These are phyloP conservation scores for Lepus townsendii DNA, from an alignment of 2,797 vertebrate genomes.

Conservation along the genomic window DNA sequence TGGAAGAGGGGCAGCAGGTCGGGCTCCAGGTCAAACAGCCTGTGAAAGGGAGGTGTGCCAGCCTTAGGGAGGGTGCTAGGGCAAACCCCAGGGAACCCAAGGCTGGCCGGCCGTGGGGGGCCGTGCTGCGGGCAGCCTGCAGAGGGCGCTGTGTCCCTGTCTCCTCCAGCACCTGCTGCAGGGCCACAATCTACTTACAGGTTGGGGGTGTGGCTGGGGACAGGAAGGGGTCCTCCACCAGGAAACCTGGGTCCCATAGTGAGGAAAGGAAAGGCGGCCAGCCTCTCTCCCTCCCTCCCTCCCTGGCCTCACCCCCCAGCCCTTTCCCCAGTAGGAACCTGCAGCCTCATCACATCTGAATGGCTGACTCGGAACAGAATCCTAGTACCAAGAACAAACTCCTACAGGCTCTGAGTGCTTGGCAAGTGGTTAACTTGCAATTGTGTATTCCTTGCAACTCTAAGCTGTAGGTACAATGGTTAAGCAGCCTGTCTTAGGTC, in stretches of 20 bases:
- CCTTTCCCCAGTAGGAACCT: neutral
- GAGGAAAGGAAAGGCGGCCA: neutral
- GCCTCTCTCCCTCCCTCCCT: no score
- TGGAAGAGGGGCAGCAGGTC: constrained; percentile 94
- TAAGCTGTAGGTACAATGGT: neutral
- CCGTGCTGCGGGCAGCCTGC: neutral
- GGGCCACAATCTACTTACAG: neutral
- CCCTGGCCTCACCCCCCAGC: neutral
- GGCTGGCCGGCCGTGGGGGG: neutral
- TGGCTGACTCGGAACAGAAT: neutral
- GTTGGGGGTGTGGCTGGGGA: neutral
- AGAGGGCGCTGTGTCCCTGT: neutral
- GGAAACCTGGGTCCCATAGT: neutral
- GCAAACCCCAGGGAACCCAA: neutral
- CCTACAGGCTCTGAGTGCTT: neutral
- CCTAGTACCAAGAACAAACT: neutral
- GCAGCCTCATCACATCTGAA: neutral
- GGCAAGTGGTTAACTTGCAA: neutral
- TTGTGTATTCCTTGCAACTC: neutral
- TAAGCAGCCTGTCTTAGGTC: neutral
- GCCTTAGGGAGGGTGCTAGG: neutral
- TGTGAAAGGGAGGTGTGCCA: constrained; percentile 80
- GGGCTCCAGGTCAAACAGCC: constrained; percentile 97
- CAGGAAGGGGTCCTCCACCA: neutral
- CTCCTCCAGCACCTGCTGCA: neutral